A percentile compares a stretch with the other conserved stretches of the same genome.
These are phyloP conservation scores for Xenus cinereus DNA, from an alignment of 2,113 vertebrate genomes.

Conservation along the genomic window DNA sequence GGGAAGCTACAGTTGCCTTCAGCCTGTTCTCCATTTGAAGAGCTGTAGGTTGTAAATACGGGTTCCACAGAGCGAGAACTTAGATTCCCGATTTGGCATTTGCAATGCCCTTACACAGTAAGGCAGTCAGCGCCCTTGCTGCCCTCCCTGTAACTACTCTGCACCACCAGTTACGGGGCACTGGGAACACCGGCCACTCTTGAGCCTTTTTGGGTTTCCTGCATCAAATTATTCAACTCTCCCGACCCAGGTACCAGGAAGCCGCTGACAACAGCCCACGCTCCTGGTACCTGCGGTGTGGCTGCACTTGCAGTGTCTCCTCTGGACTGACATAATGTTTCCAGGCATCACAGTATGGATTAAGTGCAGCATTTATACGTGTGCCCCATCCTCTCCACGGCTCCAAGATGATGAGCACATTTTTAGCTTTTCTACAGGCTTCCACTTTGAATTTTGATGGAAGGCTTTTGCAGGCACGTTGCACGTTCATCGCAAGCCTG, in stretches of 20 bases:
- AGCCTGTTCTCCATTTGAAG: background rate
- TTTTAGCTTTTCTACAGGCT: background rate
- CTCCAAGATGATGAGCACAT: background rate
- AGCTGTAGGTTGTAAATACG: background rate
- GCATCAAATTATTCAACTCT: background rate
- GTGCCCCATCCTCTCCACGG: background rate
- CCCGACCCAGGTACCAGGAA: background rate
- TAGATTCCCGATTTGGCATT: background rate
- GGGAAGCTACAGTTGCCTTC: background rate
- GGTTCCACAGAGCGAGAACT: background rate
- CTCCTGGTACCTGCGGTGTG: background rate
- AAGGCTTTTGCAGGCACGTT: background rate
- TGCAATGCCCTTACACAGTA: background rate
- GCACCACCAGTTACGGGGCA: accelerated
- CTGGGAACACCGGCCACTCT: background rate
- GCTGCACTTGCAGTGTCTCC: background rate
- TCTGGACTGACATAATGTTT: background rate
- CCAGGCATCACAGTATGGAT: background rate
- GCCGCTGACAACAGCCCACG: background rate
- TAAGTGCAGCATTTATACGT: background rate
- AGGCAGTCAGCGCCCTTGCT: background rate
- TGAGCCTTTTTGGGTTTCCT: background rate
- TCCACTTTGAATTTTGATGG: background rate
- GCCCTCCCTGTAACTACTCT: background rate
- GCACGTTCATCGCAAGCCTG: background rate